Evolutionary conservation across 2,888 invertebrate genomes (phyloP).

Genomic region (Nipponacmea schrenckii): DNA sequence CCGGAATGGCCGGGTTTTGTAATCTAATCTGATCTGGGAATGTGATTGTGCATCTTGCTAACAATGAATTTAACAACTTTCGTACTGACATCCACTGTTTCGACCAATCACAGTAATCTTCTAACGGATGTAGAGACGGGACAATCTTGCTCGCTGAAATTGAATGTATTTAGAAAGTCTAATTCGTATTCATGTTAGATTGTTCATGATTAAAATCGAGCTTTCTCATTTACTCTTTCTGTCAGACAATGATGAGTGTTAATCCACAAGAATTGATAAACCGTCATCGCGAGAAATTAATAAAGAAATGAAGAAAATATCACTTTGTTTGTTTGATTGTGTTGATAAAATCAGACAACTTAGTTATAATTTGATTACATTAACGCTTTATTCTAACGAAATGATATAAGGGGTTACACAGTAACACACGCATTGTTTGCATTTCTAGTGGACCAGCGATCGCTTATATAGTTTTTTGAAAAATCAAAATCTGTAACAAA

Average conservation of each 20-base stretch:
- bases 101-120: constrained; percentile 2
- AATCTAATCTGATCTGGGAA: background rate
- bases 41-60: constrained; percentile 9
- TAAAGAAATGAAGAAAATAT: background rate
- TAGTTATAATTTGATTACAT: too few relatives aligned
- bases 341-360: too few relatives aligned
- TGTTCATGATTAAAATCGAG: constrained; percentile 3
- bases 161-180: constrained; percentile 21
- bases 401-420: too few relatives aligned
- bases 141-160: constrained; percentile 19
- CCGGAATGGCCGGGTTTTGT: constrained; percentile 1
- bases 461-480: too few relatives aligned
- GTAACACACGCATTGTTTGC: too few relatives aligned
- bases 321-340: too few relatives aligned
- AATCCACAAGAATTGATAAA: constrained; percentile 4
- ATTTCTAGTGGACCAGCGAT: too few relatives aligned
- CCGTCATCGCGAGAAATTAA: background rate
- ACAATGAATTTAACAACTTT: constrained; percentile 6
- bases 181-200: constrained; percentile 21
- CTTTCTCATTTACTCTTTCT: constrained; percentile 1
- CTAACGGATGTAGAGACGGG: constrained; percentile 18
- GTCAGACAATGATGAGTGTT: constrained; percentile 3
- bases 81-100: constrained; percentile 1
- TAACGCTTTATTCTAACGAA: too few relatives aligned
- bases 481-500: too few relatives aligned